Percentiles rank a stretch among this genome's conserved stretches.
These are phyloP conservation scores for Drosophila lacteicornis DNA, from an alignment of 1,140 invertebrate species.

Conservation along the genomic window DNA sequence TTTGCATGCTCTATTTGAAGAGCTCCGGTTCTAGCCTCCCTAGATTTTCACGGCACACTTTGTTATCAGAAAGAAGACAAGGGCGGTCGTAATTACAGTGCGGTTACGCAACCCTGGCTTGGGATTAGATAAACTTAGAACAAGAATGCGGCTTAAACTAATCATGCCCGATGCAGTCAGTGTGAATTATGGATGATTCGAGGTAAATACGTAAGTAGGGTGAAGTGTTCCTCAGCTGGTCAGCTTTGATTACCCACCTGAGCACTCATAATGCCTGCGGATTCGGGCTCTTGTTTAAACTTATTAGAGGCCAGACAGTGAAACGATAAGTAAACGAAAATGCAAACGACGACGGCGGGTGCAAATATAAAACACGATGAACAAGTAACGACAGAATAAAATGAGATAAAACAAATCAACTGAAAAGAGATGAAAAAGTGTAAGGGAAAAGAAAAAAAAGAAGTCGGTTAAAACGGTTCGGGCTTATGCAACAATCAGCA, in stretches of 20 bases:
- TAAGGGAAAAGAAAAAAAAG: slow-evolving; percentile 12
- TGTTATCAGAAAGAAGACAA: slow-evolving; percentile 4
- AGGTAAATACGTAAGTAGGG: slow-evolving; percentile 37
- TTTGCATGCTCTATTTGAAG: slow-evolving; percentile 9
- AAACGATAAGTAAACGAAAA: slow-evolving; percentile 28
- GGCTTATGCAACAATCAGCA: slow-evolving; percentile 78
- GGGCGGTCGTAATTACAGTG: neutral
- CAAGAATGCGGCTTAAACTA: slow-evolving; percentile 19
- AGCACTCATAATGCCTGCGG: slow-evolving; percentile 58
- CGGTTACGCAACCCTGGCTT: slow-evolving; percentile 19
- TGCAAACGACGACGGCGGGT: slow-evolving; percentile 21
- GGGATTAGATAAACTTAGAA: slow-evolving; percentile 4
- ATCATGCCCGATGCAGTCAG: slow-evolving; percentile 29
- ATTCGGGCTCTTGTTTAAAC: slow-evolving; percentile 40
- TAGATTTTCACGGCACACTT: neutral
- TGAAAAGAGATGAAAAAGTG: slow-evolving; percentile 46
- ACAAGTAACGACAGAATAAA: slow-evolving; percentile 30
- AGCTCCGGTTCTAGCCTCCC: neutral
- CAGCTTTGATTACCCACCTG: slow-evolving; percentile 71
- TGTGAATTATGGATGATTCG: slow-evolving; percentile 19
- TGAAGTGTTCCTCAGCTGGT: slow-evolving; percentile 29
- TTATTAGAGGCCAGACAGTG: slow-evolving; percentile 32
- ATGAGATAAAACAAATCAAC: slow-evolving; percentile 39
- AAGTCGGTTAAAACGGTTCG: slow-evolving; percentile 43
- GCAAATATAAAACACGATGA: slow-evolving; percentile 41